These are phyloP conservation scores for Trachythela sp. DNA, from an alignment of 64 coral and sea anemone species.

Conservation along the genomic window DNA sequence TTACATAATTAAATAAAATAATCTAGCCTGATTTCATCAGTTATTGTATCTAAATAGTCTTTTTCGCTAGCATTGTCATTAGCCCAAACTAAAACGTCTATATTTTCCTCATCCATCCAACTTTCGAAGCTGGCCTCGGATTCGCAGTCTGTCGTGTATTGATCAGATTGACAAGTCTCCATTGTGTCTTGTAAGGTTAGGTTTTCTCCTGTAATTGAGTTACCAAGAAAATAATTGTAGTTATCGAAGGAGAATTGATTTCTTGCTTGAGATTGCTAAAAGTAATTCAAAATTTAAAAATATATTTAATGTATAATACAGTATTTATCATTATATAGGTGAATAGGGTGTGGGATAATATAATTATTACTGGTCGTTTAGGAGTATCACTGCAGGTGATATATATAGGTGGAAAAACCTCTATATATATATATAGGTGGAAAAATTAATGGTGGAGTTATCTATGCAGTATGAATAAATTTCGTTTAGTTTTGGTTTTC, in stretches of 20 bases:
- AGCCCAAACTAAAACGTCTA: neutral
- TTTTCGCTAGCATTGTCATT: neutral
- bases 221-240: neutral
- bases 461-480: too few relatives aligned
- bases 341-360: too few relatives aligned
- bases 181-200: neutral
- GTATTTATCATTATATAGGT: too few relatives aligned
- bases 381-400: neutral
- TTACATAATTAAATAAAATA: constrained; percentile 5
- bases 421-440: too few relatives aligned
- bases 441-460: too few relatives aligned
- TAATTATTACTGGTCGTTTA: too few relatives aligned
- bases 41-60: neutral
- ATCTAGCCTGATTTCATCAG: neutral
- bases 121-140: neutral
- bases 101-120: neutral
- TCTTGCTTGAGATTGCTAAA: neutral
- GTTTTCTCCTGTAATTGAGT: neutral
- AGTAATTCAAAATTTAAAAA: neutral
- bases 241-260: neutral
- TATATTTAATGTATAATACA: too few relatives aligned
- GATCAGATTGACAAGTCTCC: neutral
- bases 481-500: too few relatives aligned
- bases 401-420: too few relatives aligned
- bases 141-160: neutral